Percentiles rank a stretch among this genome's conserved stretches.
These are phyloP conservation scores for Calcarius lapponicus DNA, from an alignment of 2,797 vertebrate species.

Conservation along the genomic window DNA sequence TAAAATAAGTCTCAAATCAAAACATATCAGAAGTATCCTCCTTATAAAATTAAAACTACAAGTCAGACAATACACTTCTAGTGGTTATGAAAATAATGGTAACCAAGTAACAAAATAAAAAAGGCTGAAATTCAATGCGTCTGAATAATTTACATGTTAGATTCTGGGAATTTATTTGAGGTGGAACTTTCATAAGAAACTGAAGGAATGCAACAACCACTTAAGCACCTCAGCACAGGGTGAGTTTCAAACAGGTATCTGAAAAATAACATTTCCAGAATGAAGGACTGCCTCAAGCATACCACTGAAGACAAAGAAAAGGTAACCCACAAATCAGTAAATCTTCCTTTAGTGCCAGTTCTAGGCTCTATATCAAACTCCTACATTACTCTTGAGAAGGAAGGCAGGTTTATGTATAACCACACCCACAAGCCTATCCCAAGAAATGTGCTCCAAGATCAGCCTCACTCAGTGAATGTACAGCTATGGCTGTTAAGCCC, in stretches of 20 bases:
- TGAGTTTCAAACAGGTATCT: background rate
- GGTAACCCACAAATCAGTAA: background rate
- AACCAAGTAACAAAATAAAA: background rate
- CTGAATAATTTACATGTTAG: background rate
- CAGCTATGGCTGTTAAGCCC: background rate
- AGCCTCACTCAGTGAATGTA: background rate
- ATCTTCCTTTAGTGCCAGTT: background rate
- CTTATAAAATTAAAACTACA: background rate
- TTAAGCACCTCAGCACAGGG: background rate
- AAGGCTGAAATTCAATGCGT: background rate
- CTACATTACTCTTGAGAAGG: background rate
- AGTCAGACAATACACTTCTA: background rate
- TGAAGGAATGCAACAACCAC: background rate
- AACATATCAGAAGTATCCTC: background rate
- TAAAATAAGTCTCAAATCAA: background rate
- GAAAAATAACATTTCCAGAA: background rate
- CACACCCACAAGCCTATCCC: background rate
- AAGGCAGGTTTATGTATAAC: background rate
- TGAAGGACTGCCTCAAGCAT: background rate
- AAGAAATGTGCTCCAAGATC: background rate
- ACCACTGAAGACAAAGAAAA: background rate
- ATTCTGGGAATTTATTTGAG: background rate
- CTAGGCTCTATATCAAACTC: background rate
- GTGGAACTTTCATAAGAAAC: background rate
- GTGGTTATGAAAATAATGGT: background rate